Percentiles rank a stretch among this genome's conserved stretches.
These are phyloP conservation scores for Enteromius anoplus DNA, from an alignment of 2,797 vertebrate species.

Conservation along the genomic window DNA sequence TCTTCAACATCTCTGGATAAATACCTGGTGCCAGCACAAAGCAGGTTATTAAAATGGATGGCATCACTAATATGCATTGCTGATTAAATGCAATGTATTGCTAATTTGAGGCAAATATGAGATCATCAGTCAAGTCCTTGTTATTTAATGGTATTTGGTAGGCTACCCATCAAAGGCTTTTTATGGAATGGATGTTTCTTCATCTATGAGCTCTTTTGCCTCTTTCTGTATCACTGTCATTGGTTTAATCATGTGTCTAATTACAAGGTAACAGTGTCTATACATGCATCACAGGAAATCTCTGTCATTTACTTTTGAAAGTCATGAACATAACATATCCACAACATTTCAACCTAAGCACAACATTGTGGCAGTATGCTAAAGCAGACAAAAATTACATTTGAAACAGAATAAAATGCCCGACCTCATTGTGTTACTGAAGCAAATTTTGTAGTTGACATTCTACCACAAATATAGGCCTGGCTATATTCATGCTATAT, in stretches of 20 bases:
- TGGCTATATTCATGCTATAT: neutral
- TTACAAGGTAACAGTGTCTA: neutral
- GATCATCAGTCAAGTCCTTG: neutral
- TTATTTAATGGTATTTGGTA: neutral
- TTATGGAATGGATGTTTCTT: neutral
- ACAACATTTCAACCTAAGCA: neutral
- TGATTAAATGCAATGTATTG: neutral
- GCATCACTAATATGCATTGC: neutral
- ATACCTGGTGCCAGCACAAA: neutral
- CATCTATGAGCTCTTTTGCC: neutral
- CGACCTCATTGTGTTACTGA: neutral
- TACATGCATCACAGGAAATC: neutral
- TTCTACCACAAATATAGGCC: neutral
- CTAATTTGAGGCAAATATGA: neutral
- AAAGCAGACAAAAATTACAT: neutral
- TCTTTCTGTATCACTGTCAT: neutral
- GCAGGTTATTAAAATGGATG: neutral
- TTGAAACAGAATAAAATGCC: neutral
- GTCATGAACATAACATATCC: neutral
- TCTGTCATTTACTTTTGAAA: neutral
- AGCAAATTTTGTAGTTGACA: neutral
- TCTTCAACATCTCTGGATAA: conserved; percentile 67
- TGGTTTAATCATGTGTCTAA: neutral
- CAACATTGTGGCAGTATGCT: neutral
- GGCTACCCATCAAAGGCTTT: neutral